A percentile compares a stretch with the other conserved stretches of the same genome.
phyloP scores from a whole-genome alignment of 2,888 invertebrate species.

The Parnassius orleans region DNA sequence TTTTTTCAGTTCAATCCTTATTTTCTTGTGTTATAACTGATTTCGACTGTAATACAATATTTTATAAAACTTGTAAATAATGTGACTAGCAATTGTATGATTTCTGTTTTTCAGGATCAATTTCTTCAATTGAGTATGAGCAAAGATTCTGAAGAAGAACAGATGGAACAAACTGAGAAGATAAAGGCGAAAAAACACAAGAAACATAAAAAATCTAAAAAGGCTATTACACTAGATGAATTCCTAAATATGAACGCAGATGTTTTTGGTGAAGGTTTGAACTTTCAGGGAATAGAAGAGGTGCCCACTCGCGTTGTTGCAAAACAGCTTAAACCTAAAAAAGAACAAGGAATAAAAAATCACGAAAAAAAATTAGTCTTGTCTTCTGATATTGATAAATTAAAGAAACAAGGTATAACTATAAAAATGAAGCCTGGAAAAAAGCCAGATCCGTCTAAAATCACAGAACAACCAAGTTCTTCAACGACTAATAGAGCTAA shows the following conservation, averaged over 20 bases:
- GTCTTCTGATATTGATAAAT: constrained; percentile 57
- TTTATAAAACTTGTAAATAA: too few species aligned
- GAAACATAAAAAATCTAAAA: constrained; percentile 73
- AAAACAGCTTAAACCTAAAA: constrained; percentile 59
- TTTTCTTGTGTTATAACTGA: too few species aligned
- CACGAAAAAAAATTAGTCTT: constrained; percentile 40
- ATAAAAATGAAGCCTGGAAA: constrained; percentile 55
- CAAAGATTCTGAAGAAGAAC: constrained; percentile 45
- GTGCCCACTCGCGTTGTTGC: constrained; percentile 64
- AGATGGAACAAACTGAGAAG: constrained; percentile 36
- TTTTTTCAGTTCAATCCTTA: too few species aligned
- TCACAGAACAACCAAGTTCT: constrained; percentile 27
- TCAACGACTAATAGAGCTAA: constrained; percentile 27
- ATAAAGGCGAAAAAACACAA: constrained; percentile 65
- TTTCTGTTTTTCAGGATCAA: constrained; percentile 53
- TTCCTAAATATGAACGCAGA: constrained; percentile 76
- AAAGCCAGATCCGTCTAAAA: constrained; percentile 18
- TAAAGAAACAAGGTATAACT: constrained; percentile 66
- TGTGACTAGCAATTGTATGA: too few species aligned
- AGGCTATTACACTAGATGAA: constrained; percentile 71
- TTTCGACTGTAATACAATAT: too few species aligned
- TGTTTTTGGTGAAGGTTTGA: constrained; percentile 71
- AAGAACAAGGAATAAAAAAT: constrained; percentile 33
- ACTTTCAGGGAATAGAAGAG: constrained; percentile 72
- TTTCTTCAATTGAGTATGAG: constrained; percentile 64